Evolutionary conservation across 2,888 invertebrate genomes (phyloP), one percentile per base, ranked within the genome.

Genomic region (Sylvicola cinctus): DNA sequence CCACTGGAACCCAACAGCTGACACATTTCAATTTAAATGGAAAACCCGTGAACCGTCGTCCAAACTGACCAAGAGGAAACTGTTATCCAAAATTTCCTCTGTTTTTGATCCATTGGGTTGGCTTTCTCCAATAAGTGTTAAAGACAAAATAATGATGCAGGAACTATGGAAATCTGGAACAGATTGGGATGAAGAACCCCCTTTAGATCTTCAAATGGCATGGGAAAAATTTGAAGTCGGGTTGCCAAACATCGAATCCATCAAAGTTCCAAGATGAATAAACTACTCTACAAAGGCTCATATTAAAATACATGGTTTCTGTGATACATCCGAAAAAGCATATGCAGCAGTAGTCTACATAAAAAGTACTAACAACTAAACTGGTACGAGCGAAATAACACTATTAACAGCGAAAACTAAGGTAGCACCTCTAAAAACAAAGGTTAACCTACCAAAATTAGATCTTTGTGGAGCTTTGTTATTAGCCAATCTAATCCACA

Each of bases 61-160:
- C 2, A 16, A 20, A 10, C 14, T 39, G 3, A 36, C 41, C 1
- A 41, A 40, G 17, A 16, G 39, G 8, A 10, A 5, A 10, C 30
- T 42, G 3, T 15, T 40, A 6, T 38, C 39, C 4, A 33, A 36
- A 11, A 11, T 39, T 2, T 26, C 39, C 3, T 36, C 20, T 3
- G 13, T 43, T 14, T 43, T 37, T 23, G 40, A 41, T 27, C 41
- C 43, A 2, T 23, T 37, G 27, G 41, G 41, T 1, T 32, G 39
- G n/a, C 27, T 43, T 4, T 33, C 38, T 10, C 42, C 42, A 13
- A 16, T 40, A 2, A 32, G 37, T 3, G 35, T 42, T 5, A 32
- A 12, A n/a, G 38, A 28, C 2, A 40, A 42, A 33, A 37, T 39
- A 5, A 20, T 42, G 1, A 35, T 43, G 26, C 39, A 42, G 23